Conservation (phyloP, 2,797 vertebrate species). For the Lutjanus campechanus region DNA sequence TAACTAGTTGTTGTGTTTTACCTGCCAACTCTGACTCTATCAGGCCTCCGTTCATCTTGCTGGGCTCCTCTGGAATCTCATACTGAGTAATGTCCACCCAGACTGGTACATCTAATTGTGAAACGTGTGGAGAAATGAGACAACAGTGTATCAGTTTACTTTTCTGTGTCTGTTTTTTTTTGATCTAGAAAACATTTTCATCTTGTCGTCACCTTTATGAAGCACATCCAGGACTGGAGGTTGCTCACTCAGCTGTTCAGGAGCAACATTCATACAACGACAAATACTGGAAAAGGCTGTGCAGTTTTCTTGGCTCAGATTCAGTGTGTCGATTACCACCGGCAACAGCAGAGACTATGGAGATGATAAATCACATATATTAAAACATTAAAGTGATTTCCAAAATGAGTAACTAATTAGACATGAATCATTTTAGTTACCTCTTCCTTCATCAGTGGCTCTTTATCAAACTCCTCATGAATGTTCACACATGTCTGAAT, state of each 20-base stretch:
- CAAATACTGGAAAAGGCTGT: slow-evolving; percentile 67
- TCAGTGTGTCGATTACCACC: slow-evolving; percentile 70
- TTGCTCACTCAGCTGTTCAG: slow-evolving; percentile 77
- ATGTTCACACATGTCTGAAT: slow-evolving; percentile 25
- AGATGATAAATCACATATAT: slow-evolving; percentile 29
- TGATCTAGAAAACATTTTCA: background rate
- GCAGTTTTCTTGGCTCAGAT: slow-evolving; percentile 42
- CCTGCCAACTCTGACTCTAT: slow-evolving; percentile 60
- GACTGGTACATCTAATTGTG: slow-evolving; percentile 27
- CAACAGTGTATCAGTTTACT: background rate
- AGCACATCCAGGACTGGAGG: slow-evolving; percentile 74
- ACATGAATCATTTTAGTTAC: slow-evolving; percentile 68
- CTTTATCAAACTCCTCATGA: slow-evolving; percentile 84
- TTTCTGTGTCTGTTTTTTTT: background rate
- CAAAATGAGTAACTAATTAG: background rate
- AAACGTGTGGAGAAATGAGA: slow-evolving; percentile 34
- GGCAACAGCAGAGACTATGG: slow-evolving; percentile 86
- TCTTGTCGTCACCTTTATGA: slow-evolving; percentile 78
- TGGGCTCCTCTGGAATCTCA: slow-evolving; percentile 43
- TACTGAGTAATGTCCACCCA: slow-evolving; percentile 59
- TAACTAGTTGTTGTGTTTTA: slow-evolving; percentile 37
- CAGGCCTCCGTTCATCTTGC: background rate
- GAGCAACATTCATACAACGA: slow-evolving; percentile 70
- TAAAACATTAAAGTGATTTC: background rate
- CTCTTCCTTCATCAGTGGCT: slow-evolving; percentile 81